Base-by-base conservation (phyloP, 64 coral and sea anemone species). In the Astreopora myriophthalma region DNA sequence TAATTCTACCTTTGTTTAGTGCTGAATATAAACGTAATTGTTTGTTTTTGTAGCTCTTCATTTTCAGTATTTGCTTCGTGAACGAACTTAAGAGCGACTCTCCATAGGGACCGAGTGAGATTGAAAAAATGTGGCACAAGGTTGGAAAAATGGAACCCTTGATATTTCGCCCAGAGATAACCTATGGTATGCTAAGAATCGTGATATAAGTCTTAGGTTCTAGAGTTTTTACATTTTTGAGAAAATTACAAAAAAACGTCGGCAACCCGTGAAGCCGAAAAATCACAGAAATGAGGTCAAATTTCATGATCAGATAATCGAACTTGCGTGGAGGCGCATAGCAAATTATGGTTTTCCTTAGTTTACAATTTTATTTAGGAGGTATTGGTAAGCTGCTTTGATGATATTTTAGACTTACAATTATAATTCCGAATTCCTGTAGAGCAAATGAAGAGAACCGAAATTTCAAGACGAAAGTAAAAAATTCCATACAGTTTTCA, bases 141-240 rank as follows among this genome's bases (percentile, higher is more conserved):
- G 67, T 30, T 27, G 25, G 26, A 75, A 24, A 42, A 44, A 75
- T 75, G 72, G 22, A 75, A 17, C 72, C 36, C 72, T 75, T 46
- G 72, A 39, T 75, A 75, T 75, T 75, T 75, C 35, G 35, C 44
- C 72, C 72, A 75, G 38, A 75, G 72, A 73, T 73, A 73, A 73
- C 69, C 69, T 48, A 79, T 58, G 12, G 76, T 79, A 79, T 79
- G 10, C 76, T 58, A 79, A 57, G 23, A 79, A 79, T 79, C 76
- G 49, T 79, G 48, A 79, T 34, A 60, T 58, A 79, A 79, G 76
- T 79, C 28, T 58, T 48, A 60, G 48, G 76, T 57, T 79, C 76
- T 79, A 79, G 48, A 79, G 76, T 79, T 49, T 77, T 31, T 77
- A 77, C 74, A 77, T 61, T 79, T 79, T 79, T 79, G 76, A 79